Base-by-base conservation (phyloP, 2,797 vertebrate species). In the Oreortyx pictus region DNA sequence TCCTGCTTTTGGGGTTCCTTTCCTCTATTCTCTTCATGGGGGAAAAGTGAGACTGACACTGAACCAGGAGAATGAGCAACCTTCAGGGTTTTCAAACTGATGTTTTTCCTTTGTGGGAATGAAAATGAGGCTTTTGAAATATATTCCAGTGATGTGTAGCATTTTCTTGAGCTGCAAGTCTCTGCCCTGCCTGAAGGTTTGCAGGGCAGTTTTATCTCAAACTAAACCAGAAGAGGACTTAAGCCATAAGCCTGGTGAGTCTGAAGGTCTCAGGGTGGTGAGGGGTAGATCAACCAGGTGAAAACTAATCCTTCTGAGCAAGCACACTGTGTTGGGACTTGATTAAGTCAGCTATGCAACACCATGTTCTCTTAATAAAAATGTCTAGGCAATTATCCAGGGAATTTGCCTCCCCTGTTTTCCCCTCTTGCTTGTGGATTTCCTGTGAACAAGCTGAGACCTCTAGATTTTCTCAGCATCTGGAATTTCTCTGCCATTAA, bases 391-490 rank as follows among this genome's bases (percentile, higher is more conserved):
- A 88, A 61, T 81, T 90, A 83, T 52, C 68, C 37, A 16, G 74
- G 15, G 89, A 88, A 59, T 88, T 84, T 76, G 1, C 11, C 20
- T 11, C 9, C 20, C 19, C 24, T 31, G 4, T 82, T 77, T 82
- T n/a, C 25, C 60, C 19, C 8, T 29, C 31, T 35, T 44, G 37
- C 66, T 86, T 88, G 49, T 33, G 83, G 70, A 81, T 93, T 95
- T 93, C 86, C 86, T 71, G 66, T 49, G 66, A 85, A 84, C 71
- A 78, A 72, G 77, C 43, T 7, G 49, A 92, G 61, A 64, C 41
- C 44, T 86, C 39, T 52, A 39, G 14, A 74, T 88, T 82, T 89
- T 61, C 39, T 83, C 70, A 74, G 20, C 2, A 4, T 52, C 44
- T 56, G 11, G 31, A 3, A 0, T 73, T 77, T 66, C 33, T 23